These are phyloP conservation scores for Oreamnos americanus DNA, from an alignment of 2,113 vertebrate species.

Conservation along the genomic window DNA sequence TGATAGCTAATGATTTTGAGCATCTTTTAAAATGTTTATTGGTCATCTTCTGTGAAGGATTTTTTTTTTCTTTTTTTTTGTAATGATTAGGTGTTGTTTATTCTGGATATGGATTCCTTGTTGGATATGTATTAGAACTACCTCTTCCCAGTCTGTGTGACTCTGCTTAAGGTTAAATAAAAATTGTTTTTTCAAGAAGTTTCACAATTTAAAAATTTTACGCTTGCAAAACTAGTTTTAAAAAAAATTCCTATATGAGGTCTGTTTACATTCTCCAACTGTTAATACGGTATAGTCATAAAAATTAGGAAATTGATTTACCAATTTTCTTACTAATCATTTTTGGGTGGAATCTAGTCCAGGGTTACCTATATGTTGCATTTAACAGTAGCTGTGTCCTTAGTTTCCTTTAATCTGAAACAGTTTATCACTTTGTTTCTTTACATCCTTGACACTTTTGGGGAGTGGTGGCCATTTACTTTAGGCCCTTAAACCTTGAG, in stretches of 20 bases:
- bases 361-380: neutral
- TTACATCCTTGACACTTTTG: neutral
- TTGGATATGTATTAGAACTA: neutral
- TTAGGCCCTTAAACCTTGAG: neutral
- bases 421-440: neutral
- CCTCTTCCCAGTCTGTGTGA: neutral
- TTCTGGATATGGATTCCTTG: neutral
- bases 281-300: neutral
- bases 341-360: neutral
- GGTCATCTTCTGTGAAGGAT: neutral
- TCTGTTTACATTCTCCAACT: neutral
- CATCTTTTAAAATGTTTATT: neutral
- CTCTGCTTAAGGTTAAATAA: neutral
- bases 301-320: neutral
- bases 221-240: neutral
- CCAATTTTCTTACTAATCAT: neutral
- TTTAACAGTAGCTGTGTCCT: neutral
- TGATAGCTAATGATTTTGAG: neutral
- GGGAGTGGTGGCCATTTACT: neutral
- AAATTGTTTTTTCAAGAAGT: neutral
- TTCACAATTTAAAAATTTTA: neutral
- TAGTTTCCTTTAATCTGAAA: neutral
- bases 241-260: neutral
- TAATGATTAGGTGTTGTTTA: neutral
- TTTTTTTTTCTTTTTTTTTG: neutral